Base-by-base conservation (phyloP, 2,113 vertebrate genomes). In the Perca fluviatilis region DNA sequence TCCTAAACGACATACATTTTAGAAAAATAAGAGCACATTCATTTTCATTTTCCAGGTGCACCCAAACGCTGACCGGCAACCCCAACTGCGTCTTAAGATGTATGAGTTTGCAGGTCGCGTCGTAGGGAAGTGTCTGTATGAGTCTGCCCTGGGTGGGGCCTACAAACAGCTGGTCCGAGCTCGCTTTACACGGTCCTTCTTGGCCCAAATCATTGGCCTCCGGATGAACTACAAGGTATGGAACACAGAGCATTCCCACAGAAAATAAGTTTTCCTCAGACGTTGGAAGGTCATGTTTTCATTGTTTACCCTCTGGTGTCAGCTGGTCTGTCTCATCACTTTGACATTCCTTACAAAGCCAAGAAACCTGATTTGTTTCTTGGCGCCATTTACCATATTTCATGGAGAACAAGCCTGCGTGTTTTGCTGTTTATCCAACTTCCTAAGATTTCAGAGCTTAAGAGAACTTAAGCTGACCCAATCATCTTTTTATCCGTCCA, bases 221-320 rank as follows among this genome's bases (percentile, higher is more conserved):
- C 96, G 98, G 46, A 99, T 99, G 98, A 98, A 99, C 93, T 99
- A 99, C 85, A 99, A 99, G 97, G 98, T 99, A 95, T 64, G 84
- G 62, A 88, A 50, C 62, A 54, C 40, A 56, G 73, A 6, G 8
- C 82, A 27, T 47, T 62, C 68, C 62, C 67, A 65, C 23, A 21
- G 56, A 49, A 51, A 54, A 56, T 27, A 40, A 9, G 23, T 15
- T 40, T 68, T 66, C 36, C 21, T 74, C n/a, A 0, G 63, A 86
- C 19, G 62, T 66, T 56, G 51, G 49, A 64, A 61, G 63, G 62
- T 77, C 60, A 25, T 61, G 74, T 73, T 84, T 60, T 72, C 16
- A 62, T 76, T 90, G 79, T 89, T 91, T 92, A 87, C 66, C 50
- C 36, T 40, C 13, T 19, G 47, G 30, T 79, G 70, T 87, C 83